Conservation (phyloP, 2,888 invertebrate species). For the Ormyrus thymus region DNA sequence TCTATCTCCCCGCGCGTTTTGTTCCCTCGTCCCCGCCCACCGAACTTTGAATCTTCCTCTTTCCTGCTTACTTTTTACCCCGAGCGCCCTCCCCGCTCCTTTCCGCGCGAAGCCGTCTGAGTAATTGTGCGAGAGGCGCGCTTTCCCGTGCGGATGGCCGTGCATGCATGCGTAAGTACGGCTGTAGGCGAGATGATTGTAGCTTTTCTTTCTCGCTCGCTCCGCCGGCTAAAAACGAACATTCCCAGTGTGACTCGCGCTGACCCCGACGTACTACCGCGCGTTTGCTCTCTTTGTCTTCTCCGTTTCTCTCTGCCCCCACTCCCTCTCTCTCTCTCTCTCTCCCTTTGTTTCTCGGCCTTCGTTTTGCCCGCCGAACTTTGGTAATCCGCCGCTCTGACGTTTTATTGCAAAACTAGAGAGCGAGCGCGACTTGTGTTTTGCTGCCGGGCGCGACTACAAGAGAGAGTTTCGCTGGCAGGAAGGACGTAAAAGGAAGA, state of each 20-base stretch:
- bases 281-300: not conserved
- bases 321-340: not conserved
- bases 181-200: too few relatives aligned
- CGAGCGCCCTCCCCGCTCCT: not conserved
- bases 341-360: constrained; percentile 1
- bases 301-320: constrained; percentile 3
- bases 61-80: not conserved
- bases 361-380: constrained; percentile 46
- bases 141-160: not conserved
- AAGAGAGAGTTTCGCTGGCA: not conserved
- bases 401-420: constrained; percentile 52
- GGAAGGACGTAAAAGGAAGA: not conserved
- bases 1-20: constrained; percentile 8
- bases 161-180: not conserved
- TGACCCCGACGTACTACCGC: not conserved
- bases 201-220: not conserved
- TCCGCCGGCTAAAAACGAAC: not conserved
- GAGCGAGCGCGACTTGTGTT: constrained; percentile 33
- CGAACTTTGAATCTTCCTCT: not conserved
- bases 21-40: not conserved
- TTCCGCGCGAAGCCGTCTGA: not conserved
- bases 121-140: not conserved
- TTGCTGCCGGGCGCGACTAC: not conserved
- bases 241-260: constrained; percentile 16
- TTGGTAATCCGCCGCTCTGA: constrained; percentile 42